phyloP scores from a whole-genome alignment of 2,888 invertebrate genomes.

The Phengaris arion region DNA sequence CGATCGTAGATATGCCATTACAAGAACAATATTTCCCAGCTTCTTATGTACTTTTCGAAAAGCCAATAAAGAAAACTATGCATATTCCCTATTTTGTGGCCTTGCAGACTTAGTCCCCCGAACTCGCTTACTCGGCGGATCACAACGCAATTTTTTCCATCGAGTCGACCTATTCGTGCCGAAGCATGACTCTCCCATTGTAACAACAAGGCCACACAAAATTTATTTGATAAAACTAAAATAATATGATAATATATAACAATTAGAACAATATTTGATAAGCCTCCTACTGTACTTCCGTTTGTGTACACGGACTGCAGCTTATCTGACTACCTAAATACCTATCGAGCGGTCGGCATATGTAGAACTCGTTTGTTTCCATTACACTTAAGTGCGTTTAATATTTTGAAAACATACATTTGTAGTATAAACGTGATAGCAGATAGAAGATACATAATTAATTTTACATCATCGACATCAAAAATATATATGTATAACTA shows the following conservation, averaged over 20 bases:
- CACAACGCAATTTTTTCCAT: too few relatives aligned
- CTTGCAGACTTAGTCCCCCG: too few relatives aligned
- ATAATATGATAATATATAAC: background rate
- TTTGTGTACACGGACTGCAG: background rate
- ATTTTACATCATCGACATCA: too few relatives aligned
- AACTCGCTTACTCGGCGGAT: too few relatives aligned
- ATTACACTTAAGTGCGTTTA: background rate
- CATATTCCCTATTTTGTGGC: too few relatives aligned
- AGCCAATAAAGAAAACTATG: too few relatives aligned
- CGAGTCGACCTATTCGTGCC: too few relatives aligned
- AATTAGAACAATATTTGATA: background rate
- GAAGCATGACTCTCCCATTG: background rate
- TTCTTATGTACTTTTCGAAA: too few relatives aligned
- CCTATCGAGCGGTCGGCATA: slow-evolving; percentile 15
- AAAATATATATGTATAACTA: too few relatives aligned
- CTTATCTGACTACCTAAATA: slow-evolving; percentile 19
- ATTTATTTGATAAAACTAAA: background rate
- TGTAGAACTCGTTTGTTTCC: slow-evolving; percentile 17
- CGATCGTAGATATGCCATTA: too few relatives aligned
- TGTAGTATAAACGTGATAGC: background rate
- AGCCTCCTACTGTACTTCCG: background rate
- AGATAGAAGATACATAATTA: too few relatives aligned
- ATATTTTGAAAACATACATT: background rate
- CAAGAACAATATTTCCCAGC: too few relatives aligned
- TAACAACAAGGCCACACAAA: background rate